Conservation (phyloP, 2,113 vertebrate genomes). For the Scopus umbretta region DNA sequence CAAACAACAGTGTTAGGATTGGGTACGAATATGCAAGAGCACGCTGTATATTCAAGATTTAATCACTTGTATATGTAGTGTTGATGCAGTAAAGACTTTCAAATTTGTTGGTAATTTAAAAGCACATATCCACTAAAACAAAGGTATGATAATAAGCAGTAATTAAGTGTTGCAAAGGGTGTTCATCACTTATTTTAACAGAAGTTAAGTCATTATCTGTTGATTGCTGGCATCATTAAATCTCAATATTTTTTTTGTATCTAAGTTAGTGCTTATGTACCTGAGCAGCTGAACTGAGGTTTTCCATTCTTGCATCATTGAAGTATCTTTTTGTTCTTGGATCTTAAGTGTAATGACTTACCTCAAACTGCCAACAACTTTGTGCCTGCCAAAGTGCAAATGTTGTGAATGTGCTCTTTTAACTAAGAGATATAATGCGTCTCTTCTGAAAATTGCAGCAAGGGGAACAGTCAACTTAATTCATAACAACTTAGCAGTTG, state of each 20-base stretch:
- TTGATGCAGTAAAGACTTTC: conserved; percentile 22
- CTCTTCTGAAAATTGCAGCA: background rate
- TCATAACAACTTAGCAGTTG: background rate
- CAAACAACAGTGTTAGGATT: background rate
- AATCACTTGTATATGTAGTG: background rate
- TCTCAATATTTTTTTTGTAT: background rate
- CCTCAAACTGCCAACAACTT: background rate
- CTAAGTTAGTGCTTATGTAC: background rate
- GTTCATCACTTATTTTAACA: background rate
- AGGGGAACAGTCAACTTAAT: background rate
- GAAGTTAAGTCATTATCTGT: conserved; percentile 5
- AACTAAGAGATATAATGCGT: background rate
- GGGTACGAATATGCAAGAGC: background rate
- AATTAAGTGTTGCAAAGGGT: background rate
- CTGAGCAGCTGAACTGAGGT: background rate
- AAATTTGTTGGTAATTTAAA: conserved; percentile 42
- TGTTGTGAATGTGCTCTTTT: background rate
- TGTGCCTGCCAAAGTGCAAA: background rate
- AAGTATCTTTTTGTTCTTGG: background rate
- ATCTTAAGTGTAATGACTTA: background rate
- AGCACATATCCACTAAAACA: background rate
- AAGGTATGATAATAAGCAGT: conserved; percentile 3
- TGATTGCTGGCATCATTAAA: background rate
- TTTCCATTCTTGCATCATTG: background rate
- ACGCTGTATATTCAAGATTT: background rate